Evolutionary conservation across 2,797 vertebrate species (phyloP).

Genomic region (Melanotaenia trifasciata): DNA sequence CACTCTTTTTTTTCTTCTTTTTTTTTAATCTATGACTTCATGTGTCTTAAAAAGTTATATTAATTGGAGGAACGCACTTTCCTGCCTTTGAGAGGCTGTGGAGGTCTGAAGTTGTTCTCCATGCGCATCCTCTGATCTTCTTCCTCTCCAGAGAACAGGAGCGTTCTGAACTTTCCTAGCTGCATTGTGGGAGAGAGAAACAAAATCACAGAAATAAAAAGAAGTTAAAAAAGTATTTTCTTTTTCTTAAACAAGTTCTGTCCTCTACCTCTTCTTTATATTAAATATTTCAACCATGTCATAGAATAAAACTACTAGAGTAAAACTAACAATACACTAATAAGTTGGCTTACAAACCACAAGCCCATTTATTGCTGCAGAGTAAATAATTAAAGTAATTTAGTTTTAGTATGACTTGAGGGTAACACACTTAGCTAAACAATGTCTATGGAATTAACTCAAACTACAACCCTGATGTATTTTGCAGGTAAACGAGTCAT

Average conservation of each 20-base stretch:
- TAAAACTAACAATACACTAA: neutral
- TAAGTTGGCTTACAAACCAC: neutral
- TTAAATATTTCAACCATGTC: neutral
- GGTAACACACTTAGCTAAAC: neutral
- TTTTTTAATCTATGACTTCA: neutral
- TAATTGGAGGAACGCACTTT: slow-evolving; percentile 90
- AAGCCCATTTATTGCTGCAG: neutral
- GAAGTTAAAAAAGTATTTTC: too few species aligned
- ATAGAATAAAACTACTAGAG: neutral
- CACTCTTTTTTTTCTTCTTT: slow-evolving; percentile 1
- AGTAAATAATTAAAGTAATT: neutral
- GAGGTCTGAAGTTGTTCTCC: slow-evolving; percentile 96
- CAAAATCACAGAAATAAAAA: neutral
- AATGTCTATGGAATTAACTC: neutral
- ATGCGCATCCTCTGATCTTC: slow-evolving; percentile 88
- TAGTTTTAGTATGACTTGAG: neutral
- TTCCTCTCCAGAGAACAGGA: slow-evolving; percentile 87
- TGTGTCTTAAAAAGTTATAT: slow-evolving; percentile 28
- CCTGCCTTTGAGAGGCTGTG: slow-evolving; percentile 93
- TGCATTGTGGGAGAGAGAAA: slow-evolving; percentile 57
- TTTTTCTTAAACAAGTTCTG: neutral
- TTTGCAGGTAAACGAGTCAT: neutral
- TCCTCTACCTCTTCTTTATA: neutral
- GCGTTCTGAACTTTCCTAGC: slow-evolving; percentile 93
- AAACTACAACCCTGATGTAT: neutral